Conservation (phyloP, 2,113 vertebrate species). For the Trogon melanurus region DNA sequence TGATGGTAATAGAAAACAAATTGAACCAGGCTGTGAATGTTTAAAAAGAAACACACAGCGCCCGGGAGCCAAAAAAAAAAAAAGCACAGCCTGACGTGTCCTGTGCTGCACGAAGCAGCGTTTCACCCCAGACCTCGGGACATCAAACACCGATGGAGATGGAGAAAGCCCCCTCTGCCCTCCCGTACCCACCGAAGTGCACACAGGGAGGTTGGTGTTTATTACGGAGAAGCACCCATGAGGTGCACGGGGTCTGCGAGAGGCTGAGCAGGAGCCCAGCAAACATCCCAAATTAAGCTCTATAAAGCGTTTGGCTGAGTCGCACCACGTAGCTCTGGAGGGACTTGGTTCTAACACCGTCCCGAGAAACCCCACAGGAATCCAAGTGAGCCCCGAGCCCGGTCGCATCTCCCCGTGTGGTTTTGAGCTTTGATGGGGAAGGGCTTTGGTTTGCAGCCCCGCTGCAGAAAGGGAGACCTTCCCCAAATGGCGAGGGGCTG, state of each 20-base stretch:
- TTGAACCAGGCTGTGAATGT: constrained; percentile 14
- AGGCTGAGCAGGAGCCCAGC: background rate
- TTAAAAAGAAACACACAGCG: background rate
- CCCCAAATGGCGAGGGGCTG: background rate
- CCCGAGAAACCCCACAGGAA: background rate
- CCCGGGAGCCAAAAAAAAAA: background rate
- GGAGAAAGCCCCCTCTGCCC: fast-evolving
- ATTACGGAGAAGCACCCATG: background rate
- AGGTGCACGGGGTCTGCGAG: background rate
- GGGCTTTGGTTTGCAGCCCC: background rate
- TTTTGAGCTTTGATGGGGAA: background rate
- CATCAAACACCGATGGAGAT: fast-evolving
- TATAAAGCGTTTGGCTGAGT: fast-evolving
- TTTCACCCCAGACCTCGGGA: background rate
- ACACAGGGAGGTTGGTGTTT: fast-evolving
- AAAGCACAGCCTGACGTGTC: background rate
- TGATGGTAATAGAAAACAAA: constrained; percentile 19
- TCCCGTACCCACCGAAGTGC: fast-evolving
- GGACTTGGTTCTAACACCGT: background rate
- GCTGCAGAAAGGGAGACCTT: background rate
- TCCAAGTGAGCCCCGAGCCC: fast-evolving
- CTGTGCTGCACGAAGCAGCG: fast-evolving
- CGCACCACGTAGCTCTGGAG: background rate
- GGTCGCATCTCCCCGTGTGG: fast-evolving
- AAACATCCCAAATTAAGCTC: background rate